Evolutionary conservation across 2,888 invertebrate genomes (phyloP), one percentile per base, ranked within the genome.

Genomic region (Eristalis tenax): DNA sequence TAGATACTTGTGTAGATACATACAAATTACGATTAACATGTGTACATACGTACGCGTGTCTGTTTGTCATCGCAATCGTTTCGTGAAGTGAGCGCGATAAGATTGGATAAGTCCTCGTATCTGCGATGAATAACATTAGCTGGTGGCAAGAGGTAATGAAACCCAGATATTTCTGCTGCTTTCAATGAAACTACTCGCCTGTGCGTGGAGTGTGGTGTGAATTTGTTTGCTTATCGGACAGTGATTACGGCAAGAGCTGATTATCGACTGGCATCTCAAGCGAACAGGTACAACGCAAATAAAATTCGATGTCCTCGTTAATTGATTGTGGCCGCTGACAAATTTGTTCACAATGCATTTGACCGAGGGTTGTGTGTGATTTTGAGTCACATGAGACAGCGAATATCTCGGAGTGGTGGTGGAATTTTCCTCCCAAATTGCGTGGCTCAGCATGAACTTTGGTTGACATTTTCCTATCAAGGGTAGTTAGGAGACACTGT

Each of bases 31-130:
- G 32, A 32, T 8, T 10, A 18, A 18, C 18, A 8, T 18, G 18
- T 50, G 50, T 50, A 50, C 8, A 50, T 8, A 18, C 50, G 50
- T 8, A 8, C 18, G 18, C 18, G n/a, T 50, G 50, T 50, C n/a
- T 8, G 18, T 50, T 38, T 22, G 59, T 76, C 23, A 26, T 8
- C 23, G 59, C 56, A 38, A 75, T 75, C 75, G 65, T 4, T 56
- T 35, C 4, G 26, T 71, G 43, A 71, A 78, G 59, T 79, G 65
- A n/a, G n/a, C 32, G 79, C 40, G 79, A 79, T 79, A 73, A 79
- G 32, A 40, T 66, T 66, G 13, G 40, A 18, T 26, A 56, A 63
- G 68, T 35, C 8, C 18, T 50, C 50, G 43, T 77, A 23, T 66
- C 22, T 40, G 57, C n/a, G 22, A 38, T 50, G 38, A 56, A 18